Percentiles rank a stretch among this genome's conserved stretches.
phyloP scores from a whole-genome alignment of 1,140 invertebrate genomes.

The Drusus annulatus region DNA sequence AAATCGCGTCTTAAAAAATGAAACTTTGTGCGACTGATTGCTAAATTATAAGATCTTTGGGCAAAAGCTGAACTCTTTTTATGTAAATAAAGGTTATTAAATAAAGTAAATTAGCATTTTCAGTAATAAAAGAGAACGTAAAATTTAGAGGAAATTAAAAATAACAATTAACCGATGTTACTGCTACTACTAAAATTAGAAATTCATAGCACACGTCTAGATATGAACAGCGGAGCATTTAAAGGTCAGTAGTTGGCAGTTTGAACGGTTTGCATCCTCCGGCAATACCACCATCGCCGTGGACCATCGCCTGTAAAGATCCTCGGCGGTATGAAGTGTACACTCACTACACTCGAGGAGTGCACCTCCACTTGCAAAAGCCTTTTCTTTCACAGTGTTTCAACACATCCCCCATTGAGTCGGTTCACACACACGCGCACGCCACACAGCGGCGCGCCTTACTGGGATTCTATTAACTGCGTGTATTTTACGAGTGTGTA shows the following conservation, averaged over 20 bases:
- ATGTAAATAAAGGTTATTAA: no score
- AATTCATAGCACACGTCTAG: neutral
- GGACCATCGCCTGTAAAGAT: neutral
- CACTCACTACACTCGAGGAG: neutral
- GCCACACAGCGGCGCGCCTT: neutral
- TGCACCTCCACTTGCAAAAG: slow-evolving; percentile 31
- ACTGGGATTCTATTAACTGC: slow-evolving; percentile 37
- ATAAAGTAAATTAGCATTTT: no score
- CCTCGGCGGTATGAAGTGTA: neutral
- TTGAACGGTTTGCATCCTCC: slow-evolving; percentile 7
- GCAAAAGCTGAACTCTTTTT: no score
- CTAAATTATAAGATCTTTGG: no score
- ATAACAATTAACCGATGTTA: no score
- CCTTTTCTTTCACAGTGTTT: slow-evolving; percentile 42
- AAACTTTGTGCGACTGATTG: no score
- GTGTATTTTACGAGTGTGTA: slow-evolving; percentile 33
- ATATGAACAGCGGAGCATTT: slow-evolving; percentile 18
- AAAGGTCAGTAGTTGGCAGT: neutral
- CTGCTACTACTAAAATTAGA: neutral
- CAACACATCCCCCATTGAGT: slow-evolving; percentile 35
- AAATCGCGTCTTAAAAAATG: no score
- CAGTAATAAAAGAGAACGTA: no score
- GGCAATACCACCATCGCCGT: no score
- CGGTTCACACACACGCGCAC: slow-evolving; percentile 17
- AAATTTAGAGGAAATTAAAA: no score